Evolutionary conservation across 2,113 vertebrate genomes (phyloP).

Genomic region (Grammomys surdaster): DNA sequence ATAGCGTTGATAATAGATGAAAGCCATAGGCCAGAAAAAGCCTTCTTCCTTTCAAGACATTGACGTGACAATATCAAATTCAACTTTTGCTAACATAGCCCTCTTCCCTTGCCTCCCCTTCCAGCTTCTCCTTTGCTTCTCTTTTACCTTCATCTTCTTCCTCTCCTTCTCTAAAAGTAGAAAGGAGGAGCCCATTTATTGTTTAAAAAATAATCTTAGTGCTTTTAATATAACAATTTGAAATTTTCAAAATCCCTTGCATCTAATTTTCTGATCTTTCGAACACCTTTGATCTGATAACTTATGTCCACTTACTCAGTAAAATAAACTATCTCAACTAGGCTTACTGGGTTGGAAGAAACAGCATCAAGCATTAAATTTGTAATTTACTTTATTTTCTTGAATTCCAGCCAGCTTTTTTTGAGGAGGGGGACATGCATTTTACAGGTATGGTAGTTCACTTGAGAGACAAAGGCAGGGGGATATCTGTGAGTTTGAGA

Average conservation of each 20-base stretch:
- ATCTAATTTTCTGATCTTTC: slow-evolving; percentile 51
- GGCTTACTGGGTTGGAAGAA: slow-evolving; percentile 20
- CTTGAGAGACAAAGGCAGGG: not conserved
- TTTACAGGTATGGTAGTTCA: not conserved
- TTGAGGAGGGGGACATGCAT: not conserved
- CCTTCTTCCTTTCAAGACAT: not conserved
- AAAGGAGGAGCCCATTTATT: not conserved
- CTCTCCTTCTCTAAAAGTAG: not conserved
- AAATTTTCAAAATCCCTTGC: not conserved
- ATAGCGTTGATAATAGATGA: not conserved
- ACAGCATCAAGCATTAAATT: not conserved
- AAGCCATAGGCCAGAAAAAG: not conserved
- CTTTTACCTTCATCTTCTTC: not conserved
- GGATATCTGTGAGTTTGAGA: not conserved
- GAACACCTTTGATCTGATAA: slow-evolving; percentile 27
- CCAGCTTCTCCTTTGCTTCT: not conserved
- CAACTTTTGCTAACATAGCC: not conserved
- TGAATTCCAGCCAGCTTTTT: not conserved
- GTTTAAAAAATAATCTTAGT: not conserved
- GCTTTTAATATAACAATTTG: not conserved
- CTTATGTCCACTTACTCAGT: not conserved
- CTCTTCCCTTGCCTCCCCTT: not conserved
- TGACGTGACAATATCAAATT: not conserved
- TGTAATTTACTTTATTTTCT: slow-evolving; percentile 9
- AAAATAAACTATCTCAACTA: not conserved